Evolutionary conservation across 2,888 invertebrate genomes (phyloP), one percentile per base, ranked within the genome.

Genomic region (Dyspetes luteomarginatus): DNA sequence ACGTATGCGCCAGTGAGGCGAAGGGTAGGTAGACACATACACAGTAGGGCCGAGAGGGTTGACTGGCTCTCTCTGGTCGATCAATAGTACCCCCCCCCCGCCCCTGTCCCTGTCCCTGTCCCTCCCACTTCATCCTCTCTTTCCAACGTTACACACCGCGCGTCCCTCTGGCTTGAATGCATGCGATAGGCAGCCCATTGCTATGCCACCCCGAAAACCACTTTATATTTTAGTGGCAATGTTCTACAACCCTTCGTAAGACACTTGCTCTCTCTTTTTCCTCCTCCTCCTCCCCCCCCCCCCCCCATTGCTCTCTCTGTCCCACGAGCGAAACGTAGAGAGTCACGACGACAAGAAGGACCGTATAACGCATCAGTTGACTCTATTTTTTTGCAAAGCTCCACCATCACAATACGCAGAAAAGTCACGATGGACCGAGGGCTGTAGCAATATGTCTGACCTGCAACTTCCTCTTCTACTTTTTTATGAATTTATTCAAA

Each of bases 191-290:
- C 88, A 89, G 88, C 90, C 89, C 87, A 90, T 90, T 90, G 90
- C 90, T 89, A 89, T 89, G 88, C 89, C 88, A 89, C 88, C 88
- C 88, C 88, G 85, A 89, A 89, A 90, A 88, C 89, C 91, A 91
- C 91, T 91, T 90, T 90, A 90, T 90, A 90, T 90, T 89, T 91
- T 89, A 91, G 90, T 90, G 89, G 89, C 88, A 89, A 88, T 90
- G 90, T 90, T 89, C 88, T 90, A 90, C 90, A 90, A 89, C 89
- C 88, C 89, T 88, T 88, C 86, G 87, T 84, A 88, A 87, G 86
- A 89, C 88, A 87, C 88, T 87, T 84, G 86, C 85, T 48, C 65
- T 43, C 28, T 62, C 68, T 19, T 50, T 68, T 67, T 55, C 52
- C 48, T 19, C 17, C 56, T 26, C 50, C 55, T 56, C 22, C 19